Evolutionary conservation across 2,113 vertebrate genomes (phyloP), one percentile per base, ranked within the genome.

Genomic region (Malurus elegans): DNA sequence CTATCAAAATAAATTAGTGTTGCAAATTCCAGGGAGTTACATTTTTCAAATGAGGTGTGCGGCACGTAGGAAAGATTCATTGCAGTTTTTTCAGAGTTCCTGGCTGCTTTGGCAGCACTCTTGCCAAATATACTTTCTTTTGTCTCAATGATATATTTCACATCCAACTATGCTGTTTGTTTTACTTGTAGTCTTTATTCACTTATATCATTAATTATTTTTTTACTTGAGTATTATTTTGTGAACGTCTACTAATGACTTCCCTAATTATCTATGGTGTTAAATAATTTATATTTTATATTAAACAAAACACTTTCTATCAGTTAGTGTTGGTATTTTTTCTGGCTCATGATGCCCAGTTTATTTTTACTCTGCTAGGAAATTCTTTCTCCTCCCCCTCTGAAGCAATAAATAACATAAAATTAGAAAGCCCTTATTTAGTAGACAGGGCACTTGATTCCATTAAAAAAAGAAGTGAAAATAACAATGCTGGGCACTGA

Each of bases 381-480:
- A 97, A 97, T 96, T 96, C 93, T 96, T 95, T 86, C 95, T 95
- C 96, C 95, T 96, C 92, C 96, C 96, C 88, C 92, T 95, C 92
- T 93, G 94, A 96, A 90, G 96, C 94, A 84, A 96, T 96, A 95
- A 98, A 97, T 97, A 97, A 97, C 89, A 94, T 93, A 97, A 98
- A 98, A 96, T 97, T 98, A 97, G 97, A 97, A 97, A 97, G 94
- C 82, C 94, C 69, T 93, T 97, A 97, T 97, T 97, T 98, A 97
- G 95, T 96, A 97, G 96, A 96, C 89, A 88, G 86, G 75, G 80
- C 94, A 95, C 92, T 97, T 96, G 96, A 97, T 93, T 96, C 96
- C 91, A 96, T 98, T 97, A 96, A 98, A 98, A 97, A 97, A 98
- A 98, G 98, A 98, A 98, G 98, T 98, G 98, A 98, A 96, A 98